Evolutionary conservation across 37 sponge, comb jelly and placozoan genomes (phyloP), one percentile per base, ranked within the genome.

Genomic region (Ianthella basta): DNA sequence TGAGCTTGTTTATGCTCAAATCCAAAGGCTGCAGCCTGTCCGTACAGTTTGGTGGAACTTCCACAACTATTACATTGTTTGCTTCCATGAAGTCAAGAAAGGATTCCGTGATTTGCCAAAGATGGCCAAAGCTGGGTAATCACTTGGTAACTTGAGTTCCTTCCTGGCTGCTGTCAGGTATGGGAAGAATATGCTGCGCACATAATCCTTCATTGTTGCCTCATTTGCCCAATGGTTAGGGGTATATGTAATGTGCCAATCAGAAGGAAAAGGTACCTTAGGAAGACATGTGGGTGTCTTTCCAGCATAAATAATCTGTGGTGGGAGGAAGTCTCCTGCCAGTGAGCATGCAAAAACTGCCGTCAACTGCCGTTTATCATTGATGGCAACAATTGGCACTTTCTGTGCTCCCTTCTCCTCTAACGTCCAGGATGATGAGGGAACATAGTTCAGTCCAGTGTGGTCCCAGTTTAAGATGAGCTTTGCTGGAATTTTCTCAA

Each of bases 191-290:
- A 79, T 79, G 30, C 57, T 21, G 19, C 34, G 57, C 8, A 79
- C 35, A 56, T 79, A 79, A 25, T 79, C 80, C 35, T 37, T 79
- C 56, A 56, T 79, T 12, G 80, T 79, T 6, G 24, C 57, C 54
- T 79, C 80, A 53, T 79, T 79, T 8, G 80, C 56, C 80, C 80
- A 79, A 32, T 79, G 80, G 27, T 79, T 79, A 10, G 80, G 80
- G 27, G 80, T 56, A 57, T 32, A 79, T 79, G 80, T 79, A 12
- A 79, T 32, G 10, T 79, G 57, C 80, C 80, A 79, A 10, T 41
- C 44, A 37, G 56, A 24, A 5, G 80, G 56, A 79, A 79, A 72
- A 29, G 40, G 8, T 16, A 21, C 20, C 14, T 72, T 38, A 10
- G 73, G 73, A 40, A 72, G 73, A 40, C 73, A 72, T 33, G 38